Percentiles rank a stretch among this genome's conserved stretches.
Conservation (phyloP, 2,888 invertebrate species). For the Gnatocerus cornutus region DNA sequence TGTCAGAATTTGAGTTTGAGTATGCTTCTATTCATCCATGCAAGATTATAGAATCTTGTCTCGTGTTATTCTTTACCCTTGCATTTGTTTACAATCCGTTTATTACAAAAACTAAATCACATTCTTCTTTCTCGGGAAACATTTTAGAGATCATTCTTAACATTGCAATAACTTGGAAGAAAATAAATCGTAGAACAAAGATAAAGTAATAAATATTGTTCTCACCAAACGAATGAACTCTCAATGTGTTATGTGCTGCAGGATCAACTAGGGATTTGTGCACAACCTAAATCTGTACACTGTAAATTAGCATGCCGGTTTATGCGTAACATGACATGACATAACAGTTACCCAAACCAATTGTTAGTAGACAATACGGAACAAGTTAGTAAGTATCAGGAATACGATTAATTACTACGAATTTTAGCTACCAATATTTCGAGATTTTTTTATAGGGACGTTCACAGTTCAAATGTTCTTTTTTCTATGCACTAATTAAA, state of each 20-base stretch:
- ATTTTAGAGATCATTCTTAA: slow-evolving; percentile 22
- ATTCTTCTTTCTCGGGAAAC: slow-evolving; percentile 21
- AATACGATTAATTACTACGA: too few relatives aligned
- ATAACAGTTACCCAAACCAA: too few relatives aligned
- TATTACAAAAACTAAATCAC: background rate
- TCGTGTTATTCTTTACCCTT: background rate
- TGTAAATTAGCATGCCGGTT: background rate
- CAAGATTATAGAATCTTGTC: too few relatives aligned
- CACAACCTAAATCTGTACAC: background rate
- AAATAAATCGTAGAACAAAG: background rate
- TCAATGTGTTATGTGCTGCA: background rate
- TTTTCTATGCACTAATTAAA: too few relatives aligned
- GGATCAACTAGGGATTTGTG: slow-evolving; percentile 2
- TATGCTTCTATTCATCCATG: too few relatives aligned
- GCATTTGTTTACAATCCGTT: background rate
- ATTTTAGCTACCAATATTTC: too few relatives aligned
- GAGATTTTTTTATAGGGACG: too few relatives aligned
- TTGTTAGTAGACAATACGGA: too few relatives aligned
- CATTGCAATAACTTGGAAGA: background rate
- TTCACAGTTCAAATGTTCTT: too few relatives aligned
- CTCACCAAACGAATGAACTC: background rate
- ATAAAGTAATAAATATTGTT: background rate
- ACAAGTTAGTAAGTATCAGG: too few relatives aligned
- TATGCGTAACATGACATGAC: too few relatives aligned
- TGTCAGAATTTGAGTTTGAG: too few relatives aligned